Conservation (phyloP, 2,113 vertebrate genomes). For the Pseudopodoces humilis region DNA sequence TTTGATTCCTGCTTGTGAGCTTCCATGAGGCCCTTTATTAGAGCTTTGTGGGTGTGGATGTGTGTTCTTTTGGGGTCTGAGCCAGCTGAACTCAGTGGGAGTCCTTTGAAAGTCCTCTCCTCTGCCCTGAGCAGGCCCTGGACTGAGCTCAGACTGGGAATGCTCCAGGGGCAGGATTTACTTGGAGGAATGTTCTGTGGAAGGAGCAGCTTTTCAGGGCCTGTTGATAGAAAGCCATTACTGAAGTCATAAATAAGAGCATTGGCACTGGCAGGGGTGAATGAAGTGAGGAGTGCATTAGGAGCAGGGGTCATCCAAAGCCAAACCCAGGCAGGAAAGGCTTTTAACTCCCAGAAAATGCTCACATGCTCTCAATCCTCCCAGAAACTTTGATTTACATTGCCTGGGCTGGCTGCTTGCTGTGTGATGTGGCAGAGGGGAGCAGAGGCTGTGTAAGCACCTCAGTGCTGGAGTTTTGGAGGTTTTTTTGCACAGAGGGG, state of each 20-base stretch:
- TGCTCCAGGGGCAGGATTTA: neutral
- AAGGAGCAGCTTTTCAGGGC: slow-evolving; percentile 13
- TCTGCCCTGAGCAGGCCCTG: neutral
- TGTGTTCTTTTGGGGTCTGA: neutral
- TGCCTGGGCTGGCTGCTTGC: neutral
- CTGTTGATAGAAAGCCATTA: slow-evolving; percentile 31
- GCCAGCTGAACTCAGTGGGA: slow-evolving; percentile 26
- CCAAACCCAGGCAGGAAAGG: neutral
- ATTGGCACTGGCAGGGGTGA: slow-evolving; percentile 28
- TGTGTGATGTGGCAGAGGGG: neutral
- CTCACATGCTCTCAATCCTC: neutral
- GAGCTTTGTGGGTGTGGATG: slow-evolving; percentile 2
- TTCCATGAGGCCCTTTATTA: neutral
- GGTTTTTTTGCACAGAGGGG: fast-evolving
- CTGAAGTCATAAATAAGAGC: slow-evolving; percentile 20
- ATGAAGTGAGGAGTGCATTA: slow-evolving; percentile 46
- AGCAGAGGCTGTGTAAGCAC: neutral
- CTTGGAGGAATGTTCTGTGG: neutral
- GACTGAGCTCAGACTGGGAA: neutral
- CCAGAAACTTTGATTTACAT: neutral
- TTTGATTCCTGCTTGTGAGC: neutral
- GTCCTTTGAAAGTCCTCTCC: slow-evolving; percentile 32
- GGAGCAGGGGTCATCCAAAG: neutral
- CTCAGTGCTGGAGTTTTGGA: fast-evolving
- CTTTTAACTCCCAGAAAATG: neutral